These are phyloP conservation scores for Cephus nigrinus DNA, from an alignment of 2,888 invertebrate species.

Conservation along the genomic window DNA sequence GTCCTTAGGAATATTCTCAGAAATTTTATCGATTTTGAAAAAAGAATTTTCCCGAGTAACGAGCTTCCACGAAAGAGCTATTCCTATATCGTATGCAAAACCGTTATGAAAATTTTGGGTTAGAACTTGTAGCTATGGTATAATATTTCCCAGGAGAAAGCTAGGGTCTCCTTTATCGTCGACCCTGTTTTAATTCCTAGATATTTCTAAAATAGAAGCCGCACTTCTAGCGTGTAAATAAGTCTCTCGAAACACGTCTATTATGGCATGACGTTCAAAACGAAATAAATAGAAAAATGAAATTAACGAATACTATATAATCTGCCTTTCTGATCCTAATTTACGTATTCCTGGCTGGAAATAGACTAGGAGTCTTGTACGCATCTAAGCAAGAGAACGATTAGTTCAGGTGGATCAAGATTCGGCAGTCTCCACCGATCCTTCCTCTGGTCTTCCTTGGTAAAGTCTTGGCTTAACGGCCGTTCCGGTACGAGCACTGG, in stretches of 20 bases:
- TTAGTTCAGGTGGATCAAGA: neutral
- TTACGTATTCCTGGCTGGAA: neutral
- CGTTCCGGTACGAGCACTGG: neutral
- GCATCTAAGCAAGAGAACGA: neutral
- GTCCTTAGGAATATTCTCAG: neutral
- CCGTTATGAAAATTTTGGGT: neutral
- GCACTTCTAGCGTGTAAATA: slow-evolving; percentile 35
- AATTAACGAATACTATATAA: neutral
- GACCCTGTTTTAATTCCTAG: neutral
- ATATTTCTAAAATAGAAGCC: neutral
- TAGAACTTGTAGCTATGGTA: neutral
- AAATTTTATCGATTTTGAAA: neutral
- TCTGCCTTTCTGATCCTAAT: too few relatives aligned
- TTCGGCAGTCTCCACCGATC: neutral
- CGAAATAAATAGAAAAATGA: neutral
- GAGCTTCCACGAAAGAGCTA: neutral
- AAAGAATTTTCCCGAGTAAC: neutral
- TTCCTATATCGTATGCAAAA: neutral
- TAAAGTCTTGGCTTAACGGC: neutral
- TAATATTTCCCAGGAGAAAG: neutral
- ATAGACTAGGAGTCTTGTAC: neutral
- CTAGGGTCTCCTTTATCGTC: neutral
- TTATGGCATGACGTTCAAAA: slow-evolving; percentile 43
- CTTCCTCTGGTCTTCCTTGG: neutral
- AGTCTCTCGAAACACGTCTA: slow-evolving; percentile 43